Evolutionary conservation across 2,113 vertebrate genomes (phyloP), one percentile per base, ranked within the genome.

Genomic region (Grus americana): DNA sequence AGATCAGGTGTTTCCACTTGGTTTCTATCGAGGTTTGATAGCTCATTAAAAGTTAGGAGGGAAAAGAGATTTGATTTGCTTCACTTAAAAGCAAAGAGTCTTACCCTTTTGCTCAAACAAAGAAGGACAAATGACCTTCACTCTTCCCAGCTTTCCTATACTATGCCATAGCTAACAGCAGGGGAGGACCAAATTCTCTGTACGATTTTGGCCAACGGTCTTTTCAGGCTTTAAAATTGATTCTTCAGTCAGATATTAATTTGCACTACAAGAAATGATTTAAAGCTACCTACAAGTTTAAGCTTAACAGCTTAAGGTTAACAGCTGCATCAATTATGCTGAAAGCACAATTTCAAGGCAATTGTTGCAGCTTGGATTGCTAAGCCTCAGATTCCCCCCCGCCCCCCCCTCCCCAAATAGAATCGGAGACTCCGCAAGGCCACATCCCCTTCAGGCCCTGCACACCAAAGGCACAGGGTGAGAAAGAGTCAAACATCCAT

Each of bases 241-340:
- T 92, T 92, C 55, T 95, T 59, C 67, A 71, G 61, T 83, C 81
- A 74, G 44, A 92, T 67, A 74, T 58, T 96, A 88, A 80, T 92
- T 94, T 88, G 65, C 52, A 75, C 34, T 68, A 66, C 55, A 88
- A 94, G 47, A 86, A 91, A 49, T 40, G 14, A 55, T 90, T 86
- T 74, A 85, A 59, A 34, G 21, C 36, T 88, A 34, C 66, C 61
- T 67, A 38, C 46, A 55, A 68, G 15, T 72, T 92, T 93, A 61
- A 85, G 46, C 38, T 38, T 38, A 38, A 38, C 38, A 38, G 38
- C 38, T 38, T 9, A 38, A 38, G 38, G 38, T 38, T 38, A 38
- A 38, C 14, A 65, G 76, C 80, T 49, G 3, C 58, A 93, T 82
- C 0, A 3, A 58, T 80, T 68, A 46, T 40, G 74, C 50, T 38